Evolutionary conservation across 2,888 invertebrate genomes (phyloP), one percentile per base, ranked within the genome.

Genomic region (Callyntrura guangdongensis): DNA sequence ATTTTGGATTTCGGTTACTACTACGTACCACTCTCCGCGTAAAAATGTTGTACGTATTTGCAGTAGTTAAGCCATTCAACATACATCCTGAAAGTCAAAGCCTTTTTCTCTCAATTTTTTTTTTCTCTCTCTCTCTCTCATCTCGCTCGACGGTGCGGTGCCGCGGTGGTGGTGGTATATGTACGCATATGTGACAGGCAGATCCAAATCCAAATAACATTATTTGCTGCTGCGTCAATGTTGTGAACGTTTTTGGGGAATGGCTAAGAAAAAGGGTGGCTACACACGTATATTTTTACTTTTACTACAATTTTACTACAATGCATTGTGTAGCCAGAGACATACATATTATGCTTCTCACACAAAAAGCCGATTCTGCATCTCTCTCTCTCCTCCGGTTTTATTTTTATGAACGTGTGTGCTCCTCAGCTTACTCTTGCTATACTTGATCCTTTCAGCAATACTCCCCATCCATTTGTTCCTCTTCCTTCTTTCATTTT

Each of bases 361-460:
- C 36, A n/a, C n/a, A n/a, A n/a, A n/a, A n/a, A n/a, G 69, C 5
- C 72, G 72, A 72, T 72, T 72, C 72, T 45, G 72, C 72, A 72
- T 72, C 72, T 72, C 72, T 14, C 6, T 56, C 56, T 56, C 56
- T 56, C 36, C 69, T 45, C 72, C 72, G 72, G 72, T 72, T 72
- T 72, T 47, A 72, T 69, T 72, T 72, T 72, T 72, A 72, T 72
- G 72, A 72, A 72, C 72, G 72, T 72, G 47, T 9, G 14, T 59
- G n/a, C n/a, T n/a, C n/a, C n/a, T n/a, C 5, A 59, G 59, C 2
- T 17, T 20, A 59, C 59, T 17, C 4, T 6, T 59, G 20, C 47
- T 11, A 47, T 47, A 47, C 59, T 20, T 20, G 5, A 56, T 20
- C n/a, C 59, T 59, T 6, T 56, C 14, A n/a, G n/a, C n/a, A 11